These are phyloP conservation scores for Coptotermes formosanus DNA, from an alignment of 1,140 invertebrate species.

Conservation along the genomic window DNA sequence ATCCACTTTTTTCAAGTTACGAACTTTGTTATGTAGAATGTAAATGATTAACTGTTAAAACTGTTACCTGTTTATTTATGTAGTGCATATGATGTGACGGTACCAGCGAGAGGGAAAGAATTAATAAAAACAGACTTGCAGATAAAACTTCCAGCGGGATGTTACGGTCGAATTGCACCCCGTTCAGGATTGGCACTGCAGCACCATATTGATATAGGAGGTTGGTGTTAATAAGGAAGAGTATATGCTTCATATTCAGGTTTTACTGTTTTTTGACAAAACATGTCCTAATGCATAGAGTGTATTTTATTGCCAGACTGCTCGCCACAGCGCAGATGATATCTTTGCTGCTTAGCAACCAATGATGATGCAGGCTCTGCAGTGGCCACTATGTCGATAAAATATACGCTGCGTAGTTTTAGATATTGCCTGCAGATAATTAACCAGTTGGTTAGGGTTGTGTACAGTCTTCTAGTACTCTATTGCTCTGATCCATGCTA, in stretches of 20 bases:
- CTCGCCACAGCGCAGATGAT: too few relatives aligned
- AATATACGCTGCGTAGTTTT: too few relatives aligned
- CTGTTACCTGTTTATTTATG: conserved; percentile 39
- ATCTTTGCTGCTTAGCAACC: too few relatives aligned
- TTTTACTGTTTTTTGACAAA: not conserved
- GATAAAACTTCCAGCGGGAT: conserved; percentile 79
- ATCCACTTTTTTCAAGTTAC: not conserved
- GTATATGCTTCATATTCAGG: too few relatives aligned
- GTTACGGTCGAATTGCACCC: conserved; percentile 94
- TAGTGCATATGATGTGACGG: conserved; percentile 82
- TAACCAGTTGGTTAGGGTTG: too few relatives aligned
- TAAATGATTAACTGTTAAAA: not conserved
- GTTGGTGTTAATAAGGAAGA: conserved; percentile 42
- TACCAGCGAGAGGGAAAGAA: conserved; percentile 82
- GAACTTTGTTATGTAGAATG: not conserved
- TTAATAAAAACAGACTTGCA: conserved; percentile 92
- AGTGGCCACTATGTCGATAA: too few relatives aligned
- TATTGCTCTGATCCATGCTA: too few relatives aligned
- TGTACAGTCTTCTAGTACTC: too few relatives aligned
- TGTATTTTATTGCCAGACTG: not conserved
- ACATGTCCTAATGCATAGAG: not conserved
- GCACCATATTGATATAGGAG: conserved; percentile 94
- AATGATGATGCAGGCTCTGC: too few relatives aligned
- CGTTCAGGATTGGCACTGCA: conserved; percentile 94
- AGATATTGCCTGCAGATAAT: too few relatives aligned